Conservation (phyloP, 2,113 vertebrate genomes). For the Cyanoramphus novaezelandiae region DNA sequence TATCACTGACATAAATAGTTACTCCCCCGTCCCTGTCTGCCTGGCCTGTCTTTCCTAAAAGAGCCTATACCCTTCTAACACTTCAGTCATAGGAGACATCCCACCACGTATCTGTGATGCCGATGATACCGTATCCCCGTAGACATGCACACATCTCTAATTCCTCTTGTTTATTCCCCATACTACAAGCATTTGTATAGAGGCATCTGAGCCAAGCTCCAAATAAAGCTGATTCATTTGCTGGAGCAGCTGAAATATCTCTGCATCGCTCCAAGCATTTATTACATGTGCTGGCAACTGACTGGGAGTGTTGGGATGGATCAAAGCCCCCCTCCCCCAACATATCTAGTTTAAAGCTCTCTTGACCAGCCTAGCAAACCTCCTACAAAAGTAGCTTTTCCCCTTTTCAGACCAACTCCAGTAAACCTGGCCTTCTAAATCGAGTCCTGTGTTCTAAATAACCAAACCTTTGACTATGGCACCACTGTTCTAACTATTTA, state of each 20-base stretch:
- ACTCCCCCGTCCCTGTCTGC: not conserved
- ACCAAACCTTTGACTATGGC: not conserved
- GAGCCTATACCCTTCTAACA: not conserved
- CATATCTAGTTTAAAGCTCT: not conserved
- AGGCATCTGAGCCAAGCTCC: not conserved
- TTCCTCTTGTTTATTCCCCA: not conserved
- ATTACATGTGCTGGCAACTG: not conserved
- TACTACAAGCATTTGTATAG: not conserved
- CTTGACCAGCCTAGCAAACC: not conserved
- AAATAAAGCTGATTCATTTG: not conserved
- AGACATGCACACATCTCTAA: not conserved
- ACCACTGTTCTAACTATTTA: not conserved
- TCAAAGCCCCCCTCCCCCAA: not conserved
- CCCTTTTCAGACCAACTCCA: not conserved
- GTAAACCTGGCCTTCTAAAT: not conserved
- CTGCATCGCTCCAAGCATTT: not conserved
- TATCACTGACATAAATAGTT: not conserved
- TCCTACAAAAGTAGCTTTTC: not conserved
- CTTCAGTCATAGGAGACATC: not conserved
- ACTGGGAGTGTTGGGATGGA: not conserved
- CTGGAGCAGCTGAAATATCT: too few relatives aligned
- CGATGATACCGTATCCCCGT: not conserved
- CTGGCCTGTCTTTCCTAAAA: not conserved
- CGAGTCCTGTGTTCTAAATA: not conserved
- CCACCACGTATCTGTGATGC: not conserved